A percentile compares a stretch with the other conserved stretches of the same genome.
Evolutionary conservation across 2,797 vertebrate genomes (phyloP).

Genomic region (Coluber constrictor): DNA sequence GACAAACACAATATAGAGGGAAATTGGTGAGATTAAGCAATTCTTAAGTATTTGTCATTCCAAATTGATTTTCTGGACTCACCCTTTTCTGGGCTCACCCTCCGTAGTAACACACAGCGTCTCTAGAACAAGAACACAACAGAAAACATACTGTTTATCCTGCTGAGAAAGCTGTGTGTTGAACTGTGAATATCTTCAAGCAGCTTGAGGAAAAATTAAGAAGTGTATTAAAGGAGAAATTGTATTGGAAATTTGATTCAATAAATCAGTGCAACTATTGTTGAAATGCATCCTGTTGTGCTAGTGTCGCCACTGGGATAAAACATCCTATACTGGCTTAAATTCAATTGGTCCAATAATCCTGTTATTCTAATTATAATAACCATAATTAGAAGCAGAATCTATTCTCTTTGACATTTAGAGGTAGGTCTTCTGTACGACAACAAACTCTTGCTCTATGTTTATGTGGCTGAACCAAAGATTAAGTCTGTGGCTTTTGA

Average conservation of each 20-base stretch:
- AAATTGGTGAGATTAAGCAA: not conserved
- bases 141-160: not conserved
- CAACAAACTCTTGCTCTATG: not conserved
- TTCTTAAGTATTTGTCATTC: not conserved
- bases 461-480: not conserved
- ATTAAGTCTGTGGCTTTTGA: not conserved
- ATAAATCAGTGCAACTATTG: not conserved
- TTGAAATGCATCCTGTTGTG: not conserved
- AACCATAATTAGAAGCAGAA: not conserved
- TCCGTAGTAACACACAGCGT: not conserved
- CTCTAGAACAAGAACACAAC: not conserved
- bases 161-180: not conserved
- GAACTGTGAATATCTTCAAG: not conserved
- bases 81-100: not conserved
- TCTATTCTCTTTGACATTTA: not conserved
- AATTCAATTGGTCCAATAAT: not conserved
- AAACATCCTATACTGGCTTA: not conserved
- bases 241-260: not conserved
- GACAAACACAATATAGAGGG: not conserved
- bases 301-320: not conserved
- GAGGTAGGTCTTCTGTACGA: not conserved
- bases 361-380: not conserved
- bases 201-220: not conserved
- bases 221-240: not conserved
- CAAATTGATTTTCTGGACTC: not conserved